A percentile compares a stretch with the other conserved stretches of the same genome.
Conservation (phyloP, 2,797 vertebrate species). For the Crax fasciolata region DNA sequence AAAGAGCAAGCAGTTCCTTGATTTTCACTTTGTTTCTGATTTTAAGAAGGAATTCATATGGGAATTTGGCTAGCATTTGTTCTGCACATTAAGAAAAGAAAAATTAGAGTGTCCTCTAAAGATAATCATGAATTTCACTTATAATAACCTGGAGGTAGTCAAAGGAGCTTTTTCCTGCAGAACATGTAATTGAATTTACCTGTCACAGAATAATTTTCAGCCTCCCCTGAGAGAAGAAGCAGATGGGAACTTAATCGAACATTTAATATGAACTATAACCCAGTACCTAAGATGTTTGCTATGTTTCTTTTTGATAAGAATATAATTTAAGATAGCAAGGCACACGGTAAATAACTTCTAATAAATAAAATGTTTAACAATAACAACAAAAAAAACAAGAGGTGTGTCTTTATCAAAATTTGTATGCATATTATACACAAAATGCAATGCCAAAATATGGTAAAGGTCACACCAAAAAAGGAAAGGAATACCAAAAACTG, state of each 20-base stretch:
- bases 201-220: slow-evolving; percentile 58
- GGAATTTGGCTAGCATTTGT: slow-evolving; percentile 26
- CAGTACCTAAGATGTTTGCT: slow-evolving; percentile 9
- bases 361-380: not conserved
- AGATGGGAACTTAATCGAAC: slow-evolving; percentile 46
- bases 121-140: slow-evolving; percentile 58
- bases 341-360: not conserved
- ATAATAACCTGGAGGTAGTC: slow-evolving; percentile 54
- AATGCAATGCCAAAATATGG: not conserved
- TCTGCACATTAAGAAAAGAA: slow-evolving; percentile 9
- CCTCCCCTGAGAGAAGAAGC: slow-evolving; percentile 36
- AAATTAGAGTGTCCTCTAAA: slow-evolving; percentile 47
- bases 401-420: not conserved
- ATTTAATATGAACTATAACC: slow-evolving; percentile 51
- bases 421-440: not conserved
- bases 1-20: not conserved
- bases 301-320: slow-evolving; percentile 53
- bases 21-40: not conserved
- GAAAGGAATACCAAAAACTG: not conserved
- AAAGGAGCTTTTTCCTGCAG: slow-evolving; percentile 47
- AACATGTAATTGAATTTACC: slow-evolving; percentile 66
- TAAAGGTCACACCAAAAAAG: not conserved
- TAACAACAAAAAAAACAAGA: not conserved
- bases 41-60: not conserved
- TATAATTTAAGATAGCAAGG: not conserved